A percentile compares a stretch with the other conserved stretches of the same genome.
phyloP scores from a whole-genome alignment of 2,113 vertebrate genomes.

The Poecilia latipinna region DNA sequence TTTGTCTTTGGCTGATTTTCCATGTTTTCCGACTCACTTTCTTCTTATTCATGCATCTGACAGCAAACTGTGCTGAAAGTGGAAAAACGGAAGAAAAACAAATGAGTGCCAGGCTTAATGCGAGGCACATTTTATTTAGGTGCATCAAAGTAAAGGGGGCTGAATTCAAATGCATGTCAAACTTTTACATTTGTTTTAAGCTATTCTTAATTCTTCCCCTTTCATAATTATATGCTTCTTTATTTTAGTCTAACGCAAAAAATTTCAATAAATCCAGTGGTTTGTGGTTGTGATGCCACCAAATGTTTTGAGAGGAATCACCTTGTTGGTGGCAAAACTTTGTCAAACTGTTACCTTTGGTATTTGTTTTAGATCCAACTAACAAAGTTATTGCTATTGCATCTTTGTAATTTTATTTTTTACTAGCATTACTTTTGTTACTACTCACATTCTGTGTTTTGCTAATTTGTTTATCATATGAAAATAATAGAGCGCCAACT shows the following conservation, averaged over 20 bases:
- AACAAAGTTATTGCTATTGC: no score
- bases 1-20: not conserved
- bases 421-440: no score
- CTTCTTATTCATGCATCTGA: not conserved
- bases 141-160: no score
- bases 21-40: not conserved
- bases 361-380: not conserved
- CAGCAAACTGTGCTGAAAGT: not conserved
- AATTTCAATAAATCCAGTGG: not conserved
- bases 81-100: not conserved
- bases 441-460: no score
- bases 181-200: not conserved
- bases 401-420: no score
- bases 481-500: no score
- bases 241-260: not conserved
- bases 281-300: not conserved
- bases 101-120: not conserved
- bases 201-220: not conserved
- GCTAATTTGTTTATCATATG: no score
- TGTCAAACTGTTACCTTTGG: not conserved
- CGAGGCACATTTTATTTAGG: not conserved
- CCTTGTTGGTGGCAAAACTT: not conserved
- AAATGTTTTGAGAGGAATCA: not conserved
- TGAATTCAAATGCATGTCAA: no score
- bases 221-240: not conserved